Conservation (phyloP, 2,113 vertebrate species). For the Struthidea cinerea region DNA sequence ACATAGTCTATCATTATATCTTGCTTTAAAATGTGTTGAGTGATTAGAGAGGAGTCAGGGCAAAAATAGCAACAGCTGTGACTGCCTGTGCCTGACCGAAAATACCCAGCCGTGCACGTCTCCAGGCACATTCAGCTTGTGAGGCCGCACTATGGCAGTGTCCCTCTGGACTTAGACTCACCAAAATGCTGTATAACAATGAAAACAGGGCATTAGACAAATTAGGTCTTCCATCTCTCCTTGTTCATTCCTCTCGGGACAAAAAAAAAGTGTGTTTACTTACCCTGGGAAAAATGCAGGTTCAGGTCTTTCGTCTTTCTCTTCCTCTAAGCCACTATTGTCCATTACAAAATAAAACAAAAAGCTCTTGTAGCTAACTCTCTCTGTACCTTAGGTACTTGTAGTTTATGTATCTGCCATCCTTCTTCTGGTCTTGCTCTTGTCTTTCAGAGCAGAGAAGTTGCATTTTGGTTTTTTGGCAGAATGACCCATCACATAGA, state of each 20-base stretch:
- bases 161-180: not conserved
- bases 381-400: not conserved
- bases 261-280: not conserved
- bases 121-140: not conserved
- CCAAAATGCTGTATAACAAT: not conserved
- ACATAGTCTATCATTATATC: conserved; percentile 51
- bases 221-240: not conserved
- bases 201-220: not conserved
- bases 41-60: conserved; percentile 62
- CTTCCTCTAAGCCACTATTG: not conserved
- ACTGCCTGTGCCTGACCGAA: conserved; percentile 10
- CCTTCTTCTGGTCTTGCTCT: not conserved
- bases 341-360: not conserved
- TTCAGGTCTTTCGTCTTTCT: not conserved
- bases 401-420: too few relatives aligned
- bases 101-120: not conserved
- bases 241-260: not conserved
- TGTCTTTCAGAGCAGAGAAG: not conserved
- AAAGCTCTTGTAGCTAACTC: not conserved
- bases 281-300: not conserved
- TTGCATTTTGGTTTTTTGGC: not conserved
- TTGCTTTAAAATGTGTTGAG: conserved; percentile 68
- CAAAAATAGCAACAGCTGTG: conserved; percentile 45
- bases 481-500: not conserved
- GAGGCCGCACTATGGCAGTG: not conserved